Evolutionary conservation across 1,140 invertebrate genomes (phyloP), one percentile per base, ranked within the genome.

Genomic region (Globodera ellingtonae): DNA sequence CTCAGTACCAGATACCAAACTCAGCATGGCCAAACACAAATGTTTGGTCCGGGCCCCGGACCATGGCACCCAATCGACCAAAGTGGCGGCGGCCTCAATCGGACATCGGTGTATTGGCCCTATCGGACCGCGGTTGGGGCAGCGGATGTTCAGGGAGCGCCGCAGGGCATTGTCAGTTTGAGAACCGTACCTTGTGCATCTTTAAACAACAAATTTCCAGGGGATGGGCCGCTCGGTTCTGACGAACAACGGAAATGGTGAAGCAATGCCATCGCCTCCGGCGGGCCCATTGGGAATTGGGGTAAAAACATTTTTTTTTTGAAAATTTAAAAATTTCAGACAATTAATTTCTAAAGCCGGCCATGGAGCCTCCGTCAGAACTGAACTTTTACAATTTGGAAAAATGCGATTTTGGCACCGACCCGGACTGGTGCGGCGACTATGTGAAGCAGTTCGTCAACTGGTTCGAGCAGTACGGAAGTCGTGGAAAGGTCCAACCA

Each of bases 371-470:
- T 13, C 46, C 67, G 24, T 24, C 46, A 1, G 67, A 13, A 13
- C 21, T 24, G 10, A 69, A 77, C 15, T 67, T 67, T 66, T 78
- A 48, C 50, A 59, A 56, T 74, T 21, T n/a, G 4, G 8, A n/a
- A 44, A 80, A 80, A 48, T 80, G 79, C 21, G 79, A 80, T 52
- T 59, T 18, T 70, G 79, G 79, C 21, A 50, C 67, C 8, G 79
- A 80, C 44, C 79, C 79, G 15, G 47, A 65, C 24, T 80, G 79
- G 79, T 80, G 79, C 46, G n/a, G 13, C 21, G 59, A 62, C 52
- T 75, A 80, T 80, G 71, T 80, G 24, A 15, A 50, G n/a, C 72
- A 80, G 44, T 80, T 78, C 69, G 59, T 80, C 35, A 50, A 78
- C 9, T 78, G 76, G 76, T 71, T 70, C 24, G 59, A 78, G 35